Evolutionary conservation across 2,797 vertebrate species (phyloP).

Genomic region (Anolis apletophallus): DNA sequence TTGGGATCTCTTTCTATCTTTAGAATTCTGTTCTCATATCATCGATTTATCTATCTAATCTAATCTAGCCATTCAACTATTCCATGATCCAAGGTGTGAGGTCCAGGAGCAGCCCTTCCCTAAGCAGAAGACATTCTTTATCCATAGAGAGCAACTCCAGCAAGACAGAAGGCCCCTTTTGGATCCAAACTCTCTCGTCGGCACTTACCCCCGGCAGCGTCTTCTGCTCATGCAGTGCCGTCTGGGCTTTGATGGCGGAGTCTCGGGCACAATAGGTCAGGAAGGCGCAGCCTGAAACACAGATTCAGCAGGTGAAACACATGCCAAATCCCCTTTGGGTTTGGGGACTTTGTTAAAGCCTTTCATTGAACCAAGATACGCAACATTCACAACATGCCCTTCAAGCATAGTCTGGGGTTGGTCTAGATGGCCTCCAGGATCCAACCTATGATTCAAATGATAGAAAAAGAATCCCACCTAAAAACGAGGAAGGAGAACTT

Average conservation of each 20-base stretch:
- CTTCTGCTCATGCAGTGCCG: slow-evolving; percentile 97
- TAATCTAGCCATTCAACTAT: too few relatives aligned
- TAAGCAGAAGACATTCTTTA: not conserved
- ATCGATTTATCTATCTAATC: too few relatives aligned
- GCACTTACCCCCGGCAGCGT: slow-evolving; percentile 96
- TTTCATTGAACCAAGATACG: too few relatives aligned
- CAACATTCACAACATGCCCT: too few relatives aligned
- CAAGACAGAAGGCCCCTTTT: not conserved
- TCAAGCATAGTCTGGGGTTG: too few relatives aligned
- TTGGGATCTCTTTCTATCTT: too few relatives aligned
- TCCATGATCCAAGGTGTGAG: not conserved
- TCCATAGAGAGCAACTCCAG: not conserved
- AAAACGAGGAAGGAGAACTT: too few relatives aligned
- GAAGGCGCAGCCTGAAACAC: slow-evolving; percentile 92
- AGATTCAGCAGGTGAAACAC: slow-evolving; percentile 10
- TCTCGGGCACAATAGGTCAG: slow-evolving; percentile 98
- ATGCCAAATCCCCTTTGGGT: too few relatives aligned
- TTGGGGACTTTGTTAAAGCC: too few relatives aligned
- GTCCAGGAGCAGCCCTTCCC: not conserved
- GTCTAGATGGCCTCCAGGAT: not conserved
- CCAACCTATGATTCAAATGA: not conserved
- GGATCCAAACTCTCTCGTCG: fast-evolving
- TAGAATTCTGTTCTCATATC: too few relatives aligned
- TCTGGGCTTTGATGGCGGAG: slow-evolving; percentile 99
- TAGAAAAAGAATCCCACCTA: too few relatives aligned